phyloP scores from a whole-genome alignment of 2,888 invertebrate species.

The Metopia argyrocephala region DNA sequence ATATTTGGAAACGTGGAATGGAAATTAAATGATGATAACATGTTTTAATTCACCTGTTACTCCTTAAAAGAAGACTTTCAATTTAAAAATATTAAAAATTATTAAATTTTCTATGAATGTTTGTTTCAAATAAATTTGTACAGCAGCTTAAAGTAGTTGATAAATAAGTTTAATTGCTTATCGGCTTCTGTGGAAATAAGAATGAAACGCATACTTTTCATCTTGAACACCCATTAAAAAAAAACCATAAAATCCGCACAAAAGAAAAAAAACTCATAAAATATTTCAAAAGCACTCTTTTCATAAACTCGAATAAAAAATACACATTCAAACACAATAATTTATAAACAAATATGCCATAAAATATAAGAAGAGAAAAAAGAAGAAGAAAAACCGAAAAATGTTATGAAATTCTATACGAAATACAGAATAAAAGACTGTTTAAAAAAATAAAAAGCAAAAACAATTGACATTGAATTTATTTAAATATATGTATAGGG shows the following conservation, averaged over 20 bases:
- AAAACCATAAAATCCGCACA: conserved; percentile 18
- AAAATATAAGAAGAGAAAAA: background rate
- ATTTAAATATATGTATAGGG: conserved; percentile 18
- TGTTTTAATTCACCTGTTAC: no score
- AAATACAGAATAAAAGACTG: background rate
- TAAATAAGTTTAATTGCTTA: background rate
- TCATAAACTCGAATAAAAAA: background rate
- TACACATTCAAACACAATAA: background rate
- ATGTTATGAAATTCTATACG: conserved; percentile 1
- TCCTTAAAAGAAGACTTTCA: no score
- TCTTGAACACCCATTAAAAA: background rate
- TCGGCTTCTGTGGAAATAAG: no score
- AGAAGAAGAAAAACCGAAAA: background rate
- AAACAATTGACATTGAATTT: conserved; percentile 33
- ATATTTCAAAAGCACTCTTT: background rate
- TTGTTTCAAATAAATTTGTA: no score
- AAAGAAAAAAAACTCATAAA: conserved; percentile 16
- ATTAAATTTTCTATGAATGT: no score
- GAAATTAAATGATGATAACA: no score
- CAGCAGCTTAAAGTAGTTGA: no score
- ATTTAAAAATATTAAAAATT: no score
- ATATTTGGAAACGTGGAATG: no score
- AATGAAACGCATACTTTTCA: background rate
- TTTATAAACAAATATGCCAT: background rate
- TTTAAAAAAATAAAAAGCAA: background rate